A percentile compares a stretch with the other conserved stretches of the same genome.
phyloP scores from a whole-genome alignment of 1,140 invertebrate genomes.

The Procambarus virginalis region DNA sequence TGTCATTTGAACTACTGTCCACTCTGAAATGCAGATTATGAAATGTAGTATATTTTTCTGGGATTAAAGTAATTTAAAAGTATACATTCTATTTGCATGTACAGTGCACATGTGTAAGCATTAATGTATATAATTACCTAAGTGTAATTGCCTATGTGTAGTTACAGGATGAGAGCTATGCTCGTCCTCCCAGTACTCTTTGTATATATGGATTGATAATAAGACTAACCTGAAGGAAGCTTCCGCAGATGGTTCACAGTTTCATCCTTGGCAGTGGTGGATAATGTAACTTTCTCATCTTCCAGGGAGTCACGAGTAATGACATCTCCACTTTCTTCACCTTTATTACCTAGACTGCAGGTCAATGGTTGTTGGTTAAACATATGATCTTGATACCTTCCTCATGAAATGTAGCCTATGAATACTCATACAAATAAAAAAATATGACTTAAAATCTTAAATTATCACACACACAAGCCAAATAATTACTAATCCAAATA shows the following conservation, averaged over 20 bases:
- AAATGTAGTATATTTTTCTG: not conserved
- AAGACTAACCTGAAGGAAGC: conserved; percentile 26
- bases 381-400: not conserved
- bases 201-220: no score
- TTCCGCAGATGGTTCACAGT: conserved; percentile 13
- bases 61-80: not conserved
- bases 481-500: not conserved
- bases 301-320: not conserved
- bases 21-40: not conserved
- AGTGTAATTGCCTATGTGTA: no score
- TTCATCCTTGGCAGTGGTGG: conserved; percentile 24
- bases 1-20: conserved; percentile 23
- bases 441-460: not conserved
- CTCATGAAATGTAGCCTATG: no score
- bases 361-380: not conserved
- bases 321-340: not conserved
- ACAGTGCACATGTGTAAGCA: no score
- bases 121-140: no score
- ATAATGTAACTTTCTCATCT: conserved; percentile 4
- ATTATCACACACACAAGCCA: not conserved
- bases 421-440: no score
- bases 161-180: no score
- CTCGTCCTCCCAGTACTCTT: no score
- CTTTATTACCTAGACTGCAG: not conserved
- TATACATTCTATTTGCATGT: no score